Evolutionary conservation across 2,113 vertebrate species (phyloP).

Genomic region (Phalacrocorax carbo): DNA sequence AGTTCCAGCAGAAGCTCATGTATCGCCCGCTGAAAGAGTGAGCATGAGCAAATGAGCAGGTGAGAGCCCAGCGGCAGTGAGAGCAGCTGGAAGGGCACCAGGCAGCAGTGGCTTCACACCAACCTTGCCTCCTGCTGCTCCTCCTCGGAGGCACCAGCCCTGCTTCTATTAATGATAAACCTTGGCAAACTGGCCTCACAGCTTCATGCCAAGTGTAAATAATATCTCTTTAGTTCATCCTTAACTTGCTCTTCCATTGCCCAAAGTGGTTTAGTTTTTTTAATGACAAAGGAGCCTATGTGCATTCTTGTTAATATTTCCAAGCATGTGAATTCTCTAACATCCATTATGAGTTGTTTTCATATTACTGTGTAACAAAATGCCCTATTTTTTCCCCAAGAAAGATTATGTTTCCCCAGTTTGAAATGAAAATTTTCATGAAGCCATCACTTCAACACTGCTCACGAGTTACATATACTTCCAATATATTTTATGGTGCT

Average conservation of each 20-base stretch:
- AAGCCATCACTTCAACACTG: background rate
- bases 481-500: background rate
- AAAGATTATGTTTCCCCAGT: background rate
- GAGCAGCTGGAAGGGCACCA: background rate
- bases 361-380: background rate
- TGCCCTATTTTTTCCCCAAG: background rate
- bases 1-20: background rate
- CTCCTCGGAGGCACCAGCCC: background rate
- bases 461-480: background rate
- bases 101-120: background rate
- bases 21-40: rapidly evolving
- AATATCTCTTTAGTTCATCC: background rate
- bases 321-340: background rate
- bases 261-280: background rate
- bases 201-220: background rate
- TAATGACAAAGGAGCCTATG: background rate
- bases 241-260: background rate
- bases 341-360: background rate
- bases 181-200: background rate
- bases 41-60: rapidly evolving
- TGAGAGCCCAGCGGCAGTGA: rapidly evolving
- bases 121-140: background rate
- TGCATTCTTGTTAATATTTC: background rate
- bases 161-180: background rate
- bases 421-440: background rate